Percentiles rank a stretch among this genome's conserved stretches.
phyloP scores from a whole-genome alignment of 2,113 vertebrate genomes.

The Clinocottus analis region DNA sequence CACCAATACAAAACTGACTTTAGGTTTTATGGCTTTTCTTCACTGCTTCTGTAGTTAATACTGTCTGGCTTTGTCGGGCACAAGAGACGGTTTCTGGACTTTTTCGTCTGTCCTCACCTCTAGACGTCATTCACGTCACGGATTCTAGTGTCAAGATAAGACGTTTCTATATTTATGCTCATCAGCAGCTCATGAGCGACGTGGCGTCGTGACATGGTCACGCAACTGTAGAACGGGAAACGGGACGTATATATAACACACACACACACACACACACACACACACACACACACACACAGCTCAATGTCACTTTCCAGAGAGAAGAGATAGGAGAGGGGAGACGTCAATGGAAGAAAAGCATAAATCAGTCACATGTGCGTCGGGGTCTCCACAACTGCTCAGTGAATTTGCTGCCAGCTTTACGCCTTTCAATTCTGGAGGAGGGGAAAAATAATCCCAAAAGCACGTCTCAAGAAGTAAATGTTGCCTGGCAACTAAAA shows the following conservation, averaged over 20 bases:
- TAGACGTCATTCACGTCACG: neutral
- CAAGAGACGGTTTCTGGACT: neutral
- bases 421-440: constrained; percentile 2
- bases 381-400: constrained; percentile 40
- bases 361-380: constrained; percentile 49
- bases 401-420: constrained; percentile 48
- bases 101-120: neutral
- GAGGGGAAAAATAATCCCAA: neutral
- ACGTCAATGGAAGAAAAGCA: constrained; percentile 61
- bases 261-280: too few species aligned
- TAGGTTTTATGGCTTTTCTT: neutral
- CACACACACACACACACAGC: neutral
- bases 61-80: neutral
- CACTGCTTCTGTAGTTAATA: neutral
- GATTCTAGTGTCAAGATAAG: constrained; percentile 18
- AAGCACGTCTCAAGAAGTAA: constrained; percentile 24
- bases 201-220: constrained; percentile 15
- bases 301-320: constrained; percentile 45
- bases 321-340: constrained; percentile 52
- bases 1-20: neutral
- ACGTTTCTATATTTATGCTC: constrained; percentile 7
- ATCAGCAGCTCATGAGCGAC: constrained; percentile 7
- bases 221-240: neutral
- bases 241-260: neutral
- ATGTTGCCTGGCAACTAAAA: constrained; percentile 61